Evolutionary conservation across 2,113 vertebrate genomes (phyloP).

Genomic region (Dryoscopus gambensis): DNA sequence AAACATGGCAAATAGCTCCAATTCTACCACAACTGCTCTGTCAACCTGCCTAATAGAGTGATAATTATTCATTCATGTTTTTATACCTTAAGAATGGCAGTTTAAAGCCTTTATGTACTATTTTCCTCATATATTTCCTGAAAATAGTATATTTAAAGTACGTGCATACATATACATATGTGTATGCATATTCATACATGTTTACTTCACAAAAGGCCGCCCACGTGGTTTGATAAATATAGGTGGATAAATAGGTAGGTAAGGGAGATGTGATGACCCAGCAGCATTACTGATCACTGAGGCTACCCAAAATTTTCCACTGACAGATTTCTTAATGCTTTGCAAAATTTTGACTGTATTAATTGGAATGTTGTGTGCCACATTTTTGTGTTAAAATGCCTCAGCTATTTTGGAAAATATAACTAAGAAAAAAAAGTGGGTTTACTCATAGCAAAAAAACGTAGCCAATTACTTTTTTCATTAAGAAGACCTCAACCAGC

Average conservation of each 20-base stretch:
- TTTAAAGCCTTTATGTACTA: background rate
- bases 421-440: background rate
- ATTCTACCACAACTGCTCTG: background rate
- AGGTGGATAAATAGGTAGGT: background rate
- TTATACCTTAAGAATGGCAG: background rate
- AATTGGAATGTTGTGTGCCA: background rate
- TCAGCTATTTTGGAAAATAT: background rate
- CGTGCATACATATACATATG: background rate
- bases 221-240: background rate
- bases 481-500: background rate
- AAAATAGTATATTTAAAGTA: background rate
- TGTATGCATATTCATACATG: background rate
- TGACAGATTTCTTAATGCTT: background rate
- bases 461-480: background rate
- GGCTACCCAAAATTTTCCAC: background rate
- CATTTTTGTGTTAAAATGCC: background rate
- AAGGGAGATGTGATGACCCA: background rate
- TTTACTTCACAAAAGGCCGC: background rate
- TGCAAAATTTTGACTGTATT: background rate
- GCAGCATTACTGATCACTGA: background rate
- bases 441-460: background rate
- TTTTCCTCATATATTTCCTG: background rate
- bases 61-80: background rate
- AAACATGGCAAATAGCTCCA: background rate
- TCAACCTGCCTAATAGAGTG: background rate